Base-by-base conservation (phyloP, 53 echinoderm and acorn worm genomes). In the Paracentrotus lividus region DNA sequence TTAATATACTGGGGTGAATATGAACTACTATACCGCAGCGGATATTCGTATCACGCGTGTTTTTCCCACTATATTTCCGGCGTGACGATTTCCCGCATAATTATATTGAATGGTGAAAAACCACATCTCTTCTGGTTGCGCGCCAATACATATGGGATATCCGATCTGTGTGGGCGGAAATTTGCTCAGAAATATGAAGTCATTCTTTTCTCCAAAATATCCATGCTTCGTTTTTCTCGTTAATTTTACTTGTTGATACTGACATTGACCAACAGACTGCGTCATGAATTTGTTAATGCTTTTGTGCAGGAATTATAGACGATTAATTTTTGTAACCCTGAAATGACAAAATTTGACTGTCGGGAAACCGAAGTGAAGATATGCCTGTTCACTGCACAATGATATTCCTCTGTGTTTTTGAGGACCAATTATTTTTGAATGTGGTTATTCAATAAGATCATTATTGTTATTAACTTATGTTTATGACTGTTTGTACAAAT, bases 341-440 rank as follows among this genome's bases (percentile, higher is more conserved):
- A 44, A 2, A 81, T 81, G 81, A 47, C 81, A 47, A 9, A 7
- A 45, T n/a, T 81, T 47, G 81, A 47, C 47, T 81, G 9, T n/a
- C n/a, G n/a, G 24, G 13, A 76, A 47, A 47, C 27, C 81, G 27
- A 47, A 47, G 2, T 81, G 13, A 31, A 64, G 12, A 64, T 10
- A 29, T 1, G 31, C 40, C 7, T 86, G 86, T 86, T 86, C 33
- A 86, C 86, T 86, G 86, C 56, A 55, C 86, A 85, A 52, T 51
- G 26, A 10, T 5, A 56, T 86, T 86, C 86, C 86, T 86, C 86
- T 56, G 16, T 27, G 44, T 45, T 81, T 54, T 54, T 54, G 86
- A 86, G 86, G 86, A 86, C 86, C 86, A 86, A 86, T 55, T 86
- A 86, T 86, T 86, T 86, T 86, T 86, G 86, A 86, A 86, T 56